Evolutionary conservation across 2,888 invertebrate genomes (phyloP), one percentile per base, ranked within the genome.

Genomic region (Proisotoma minuta): DNA sequence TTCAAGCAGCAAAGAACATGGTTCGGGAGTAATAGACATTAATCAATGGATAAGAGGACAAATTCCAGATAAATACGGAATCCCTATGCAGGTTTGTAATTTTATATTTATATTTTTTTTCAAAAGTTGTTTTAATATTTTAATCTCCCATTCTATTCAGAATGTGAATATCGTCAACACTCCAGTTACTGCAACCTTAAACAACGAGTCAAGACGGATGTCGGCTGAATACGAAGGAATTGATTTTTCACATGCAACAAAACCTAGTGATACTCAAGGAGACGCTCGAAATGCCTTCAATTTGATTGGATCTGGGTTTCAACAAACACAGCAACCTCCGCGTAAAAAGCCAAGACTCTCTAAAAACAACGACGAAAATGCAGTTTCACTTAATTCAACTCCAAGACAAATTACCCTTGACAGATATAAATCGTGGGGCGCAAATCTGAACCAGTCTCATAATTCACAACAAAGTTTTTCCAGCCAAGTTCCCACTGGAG

Each of bases 401-500:
- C 47, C 43, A 10, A 27, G 56, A 4, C 63, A 64, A 28, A 29
- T 54, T 5, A 67, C 67, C 1, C 26, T 67, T 18, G 62, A 67
- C 23, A 50, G 52, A 2, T 52, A 58, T 15, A n/a, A 50, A 29
- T 61, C 57, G 10, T 67, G 63, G 63, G n/a, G 10, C 28, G 23
- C 57, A n/a, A n/a, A n/a, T n/a, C n/a, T n/a, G n/a, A n/a, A n/a
- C 49, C 60, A 1, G 39, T n/a, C 43, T 5, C 23, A 4, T 43
- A 43, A 20, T 43, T 18, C 18, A 12, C 5, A 43, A n/a, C 43
- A 43, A 12, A 20, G 43, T 18, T 43, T 43, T 5, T 43, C 26
- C 28, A 3, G 20, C 12, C 34, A 12, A 28, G 27, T 20, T 0
- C 10, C 49, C 20, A 8, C 20, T 5, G 5, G 24, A 8, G 20